A percentile compares a stretch with the other conserved stretches of the same genome.
phyloP scores from a whole-genome alignment of 2,113 vertebrate genomes.

The Rhinopithecus roxellana region DNA sequence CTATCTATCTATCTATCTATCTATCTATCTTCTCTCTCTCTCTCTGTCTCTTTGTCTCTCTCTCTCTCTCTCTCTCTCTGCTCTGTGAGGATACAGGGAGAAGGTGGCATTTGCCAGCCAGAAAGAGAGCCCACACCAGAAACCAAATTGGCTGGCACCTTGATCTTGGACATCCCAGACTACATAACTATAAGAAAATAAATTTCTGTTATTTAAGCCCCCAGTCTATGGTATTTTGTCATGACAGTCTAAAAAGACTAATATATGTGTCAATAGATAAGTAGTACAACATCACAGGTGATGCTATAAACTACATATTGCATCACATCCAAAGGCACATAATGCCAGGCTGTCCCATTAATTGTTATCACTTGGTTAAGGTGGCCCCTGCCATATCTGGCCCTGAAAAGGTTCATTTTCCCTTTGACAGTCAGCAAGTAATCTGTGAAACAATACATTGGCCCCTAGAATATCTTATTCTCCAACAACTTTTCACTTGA shows the following conservation, averaged over 20 bases:
- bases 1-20: neutral
- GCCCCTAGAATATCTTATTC: neutral
- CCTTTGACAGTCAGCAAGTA: neutral
- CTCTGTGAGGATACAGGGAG: neutral
- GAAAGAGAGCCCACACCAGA: neutral
- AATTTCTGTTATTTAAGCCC: neutral
- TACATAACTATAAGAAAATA: neutral
- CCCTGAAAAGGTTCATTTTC: neutral
- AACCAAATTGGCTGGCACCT: neutral
- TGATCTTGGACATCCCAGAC: neutral
- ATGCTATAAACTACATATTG: neutral
- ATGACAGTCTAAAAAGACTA: neutral
- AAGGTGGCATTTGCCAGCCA: neutral
- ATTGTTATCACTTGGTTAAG: constrained; percentile 18
- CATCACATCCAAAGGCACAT: neutral
- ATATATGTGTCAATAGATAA: neutral
- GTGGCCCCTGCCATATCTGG: neutral
- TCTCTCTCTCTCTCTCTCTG: neutral
- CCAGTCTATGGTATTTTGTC: neutral
- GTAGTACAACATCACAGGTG: neutral
- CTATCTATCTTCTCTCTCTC: neutral
- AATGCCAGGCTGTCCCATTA: neutral
- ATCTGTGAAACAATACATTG: neutral
- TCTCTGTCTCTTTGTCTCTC: neutral
- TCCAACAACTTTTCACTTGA: neutral